Evolutionary conservation across 2,113 vertebrate genomes (phyloP), one percentile per base, ranked within the genome.

Genomic region (Antechinus flavipes): DNA sequence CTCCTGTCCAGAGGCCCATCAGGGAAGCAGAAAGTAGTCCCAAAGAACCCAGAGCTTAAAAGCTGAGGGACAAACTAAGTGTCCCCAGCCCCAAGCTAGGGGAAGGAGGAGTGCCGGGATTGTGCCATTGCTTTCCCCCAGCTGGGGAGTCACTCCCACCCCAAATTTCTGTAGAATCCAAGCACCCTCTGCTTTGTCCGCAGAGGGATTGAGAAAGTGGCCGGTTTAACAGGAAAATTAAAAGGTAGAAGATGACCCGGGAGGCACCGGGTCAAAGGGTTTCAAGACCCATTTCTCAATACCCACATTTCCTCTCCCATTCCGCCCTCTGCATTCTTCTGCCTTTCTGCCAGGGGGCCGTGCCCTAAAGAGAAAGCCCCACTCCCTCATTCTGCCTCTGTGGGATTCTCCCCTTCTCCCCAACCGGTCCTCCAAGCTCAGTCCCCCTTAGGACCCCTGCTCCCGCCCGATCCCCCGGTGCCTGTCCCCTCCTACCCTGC

Each of bases 401-500:
- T 27, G 56, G 26, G 56, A 10, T 30, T 61, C 56, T 61, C 56
- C 55, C 56, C 56, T 27, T 58, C 26, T 11, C 8, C 27, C 58
- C 58, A 68, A 68, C 27, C 27, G 30, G 11, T 68, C 89, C 89
- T 23, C 89, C 89, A 42, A 42, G 89, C 23, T 89, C 84, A 9
- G 42, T 47, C 56, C 26, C 56, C 27, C 56, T 58, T 27, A 7
- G 23, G 56, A 26, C 93, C 96, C 95, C 76, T 2, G 16, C 55
- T 92, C 97, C 92, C 92, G 68, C 95, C 96, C 90, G 55, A 96
- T 95, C 98, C 98, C 92, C 76, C 53, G 1, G 93, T 10, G 90
- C 24, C 24, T 50, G 56, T 95, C 94, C 52, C 90, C 58, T 98
- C 98, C 98, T 98, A 98, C 98, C 98, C 98, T 98, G 98, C 90